phyloP scores from a whole-genome alignment of 2,888 invertebrate genomes.

The Microctonus aethiopoides region DNA sequence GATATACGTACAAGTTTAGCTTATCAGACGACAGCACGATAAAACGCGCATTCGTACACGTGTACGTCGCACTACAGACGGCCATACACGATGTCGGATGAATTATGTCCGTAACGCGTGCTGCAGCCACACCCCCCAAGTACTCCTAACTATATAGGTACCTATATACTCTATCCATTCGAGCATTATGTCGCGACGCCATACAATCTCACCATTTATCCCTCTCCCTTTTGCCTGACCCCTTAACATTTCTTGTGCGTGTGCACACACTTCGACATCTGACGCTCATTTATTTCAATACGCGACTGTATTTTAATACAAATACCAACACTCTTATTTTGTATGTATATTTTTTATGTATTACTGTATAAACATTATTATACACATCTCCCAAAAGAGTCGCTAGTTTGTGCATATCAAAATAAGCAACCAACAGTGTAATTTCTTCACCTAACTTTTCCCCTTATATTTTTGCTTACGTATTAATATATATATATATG shows the following conservation, averaged over 20 bases:
- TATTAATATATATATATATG: no score
- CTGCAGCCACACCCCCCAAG: conserved; percentile 56
- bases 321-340: background rate
- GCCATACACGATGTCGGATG: conserved; percentile 47
- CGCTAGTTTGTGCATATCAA: background rate
- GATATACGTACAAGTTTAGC: conserved; percentile 1
- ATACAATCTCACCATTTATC: conserved; percentile 22
- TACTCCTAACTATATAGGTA: conserved; percentile 38
- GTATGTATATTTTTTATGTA: no score
- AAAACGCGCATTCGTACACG: conserved; percentile 51
- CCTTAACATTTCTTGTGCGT: background rate
- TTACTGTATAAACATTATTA: no score
- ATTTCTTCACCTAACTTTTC: conserved; percentile 35
- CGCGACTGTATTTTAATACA: background rate
- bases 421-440: conserved; percentile 21
- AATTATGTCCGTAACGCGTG: conserved; percentile 61
- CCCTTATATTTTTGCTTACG: no score
- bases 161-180: conserved; percentile 45
- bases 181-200: conserved; percentile 48
- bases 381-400: background rate
- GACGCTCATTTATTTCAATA: conserved; percentile 3
- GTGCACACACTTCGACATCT: background rate
- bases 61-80: conserved; percentile 41
- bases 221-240: background rate
- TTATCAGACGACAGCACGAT: conserved; percentile 43